phyloP scores from a whole-genome alignment of 1,140 invertebrate genomes.

The Platyscapa corneri region DNA sequence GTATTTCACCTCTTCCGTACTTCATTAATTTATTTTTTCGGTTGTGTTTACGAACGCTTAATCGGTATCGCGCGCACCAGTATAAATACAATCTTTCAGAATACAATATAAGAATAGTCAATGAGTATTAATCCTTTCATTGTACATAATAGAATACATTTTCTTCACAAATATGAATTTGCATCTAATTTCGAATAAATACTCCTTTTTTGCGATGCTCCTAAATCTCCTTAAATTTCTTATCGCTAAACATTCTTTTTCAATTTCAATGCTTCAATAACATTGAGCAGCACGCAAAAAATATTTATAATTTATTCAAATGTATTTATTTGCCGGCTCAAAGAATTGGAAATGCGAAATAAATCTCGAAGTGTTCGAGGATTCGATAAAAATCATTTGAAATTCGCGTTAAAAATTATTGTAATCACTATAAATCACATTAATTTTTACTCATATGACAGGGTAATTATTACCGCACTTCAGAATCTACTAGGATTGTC shows the following conservation, averaged over 20 bases:
- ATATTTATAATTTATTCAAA: not conserved
- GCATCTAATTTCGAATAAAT: too few species aligned
- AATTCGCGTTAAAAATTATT: not conserved
- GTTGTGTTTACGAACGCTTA: not conserved
- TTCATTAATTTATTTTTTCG: not conserved
- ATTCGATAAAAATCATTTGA: not conserved
- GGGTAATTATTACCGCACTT: not conserved
- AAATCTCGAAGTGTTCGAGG: not conserved
- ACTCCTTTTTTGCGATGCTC: too few species aligned
- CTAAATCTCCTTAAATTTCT: too few species aligned
- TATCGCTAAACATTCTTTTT: too few species aligned
- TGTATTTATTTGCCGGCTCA: too few species aligned
- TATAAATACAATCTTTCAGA: not conserved
- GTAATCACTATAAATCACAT: conserved; percentile 15
- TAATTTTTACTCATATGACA: not conserved
- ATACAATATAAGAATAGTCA: not conserved
- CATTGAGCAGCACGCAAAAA: not conserved
- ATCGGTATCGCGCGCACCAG: not conserved
- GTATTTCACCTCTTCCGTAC: not conserved
- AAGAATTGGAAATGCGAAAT: not conserved
- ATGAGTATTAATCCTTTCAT: too few species aligned
- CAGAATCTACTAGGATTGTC: not conserved
- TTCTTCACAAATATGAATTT: too few species aligned
- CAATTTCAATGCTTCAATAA: too few species aligned
- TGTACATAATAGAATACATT: too few species aligned